These are phyloP conservation scores for Thoracochromis brauschi DNA, from an alignment of 2,113 vertebrate genomes.

Conservation along the genomic window DNA sequence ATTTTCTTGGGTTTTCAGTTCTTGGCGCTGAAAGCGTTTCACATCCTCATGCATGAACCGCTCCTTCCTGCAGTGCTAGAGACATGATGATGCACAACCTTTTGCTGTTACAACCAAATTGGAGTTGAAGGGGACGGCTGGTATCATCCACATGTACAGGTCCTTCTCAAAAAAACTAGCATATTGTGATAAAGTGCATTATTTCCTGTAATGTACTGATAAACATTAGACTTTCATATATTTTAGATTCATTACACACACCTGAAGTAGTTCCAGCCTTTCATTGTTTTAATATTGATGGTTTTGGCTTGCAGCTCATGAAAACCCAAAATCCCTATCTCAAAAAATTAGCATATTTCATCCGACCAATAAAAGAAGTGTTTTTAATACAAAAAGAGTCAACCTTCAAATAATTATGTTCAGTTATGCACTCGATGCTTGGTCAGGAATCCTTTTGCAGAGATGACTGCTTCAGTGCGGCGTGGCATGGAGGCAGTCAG, in stretches of 20 bases:
- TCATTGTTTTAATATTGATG: neutral
- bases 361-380: too few relatives aligned
- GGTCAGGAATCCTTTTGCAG: too few relatives aligned
- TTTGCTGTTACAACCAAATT: neutral
- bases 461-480: fast-evolving
- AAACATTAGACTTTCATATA: neutral
- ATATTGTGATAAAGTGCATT: neutral
- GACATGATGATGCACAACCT: neutral
- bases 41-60: neutral
- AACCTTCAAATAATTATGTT: too few relatives aligned
- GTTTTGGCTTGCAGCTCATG: fast-evolving
- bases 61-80: neutral
- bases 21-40: neutral
- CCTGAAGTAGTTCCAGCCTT: fast-evolving
- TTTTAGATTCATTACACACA: neutral
- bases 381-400: too few relatives aligned
- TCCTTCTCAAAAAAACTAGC: neutral
- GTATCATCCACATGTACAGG: neutral
- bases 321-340: fast-evolving
- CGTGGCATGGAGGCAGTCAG: fast-evolving
- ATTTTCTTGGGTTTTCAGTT: conserved; percentile 32
- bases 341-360: neutral
- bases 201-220: neutral
- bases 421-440: too few relatives aligned
- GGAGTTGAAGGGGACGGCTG: neutral